A percentile compares a stretch with the other conserved stretches of the same genome.
These are phyloP conservation scores for Oeneis ivallda DNA, from an alignment of 2,888 invertebrate genomes.

Conservation along the genomic window DNA sequence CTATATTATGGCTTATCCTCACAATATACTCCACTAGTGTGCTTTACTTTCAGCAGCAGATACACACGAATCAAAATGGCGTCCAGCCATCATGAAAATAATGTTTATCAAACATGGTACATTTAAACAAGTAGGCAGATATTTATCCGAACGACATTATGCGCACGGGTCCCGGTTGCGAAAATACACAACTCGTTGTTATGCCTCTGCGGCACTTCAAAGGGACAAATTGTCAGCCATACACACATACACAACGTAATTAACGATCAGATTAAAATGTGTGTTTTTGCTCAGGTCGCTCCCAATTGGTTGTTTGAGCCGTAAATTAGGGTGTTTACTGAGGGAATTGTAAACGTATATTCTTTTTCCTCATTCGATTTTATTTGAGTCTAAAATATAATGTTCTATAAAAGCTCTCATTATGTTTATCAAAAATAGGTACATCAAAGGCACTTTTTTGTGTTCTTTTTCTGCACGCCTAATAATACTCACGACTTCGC, in stretches of 20 bases:
- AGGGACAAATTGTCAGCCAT: slow-evolving; percentile 48
- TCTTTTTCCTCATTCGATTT: not conserved
- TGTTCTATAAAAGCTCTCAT: not conserved
- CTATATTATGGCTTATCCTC: too few species aligned
- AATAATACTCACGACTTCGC: too few species aligned
- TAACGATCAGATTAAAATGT: slow-evolving; percentile 38
- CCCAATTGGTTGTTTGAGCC: slow-evolving; percentile 21
- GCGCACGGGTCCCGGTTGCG: slow-evolving; percentile 6
- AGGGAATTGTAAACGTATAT: not conserved
- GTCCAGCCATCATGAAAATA: too few species aligned
- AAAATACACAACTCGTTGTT: slow-evolving; percentile 23
- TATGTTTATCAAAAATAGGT: not conserved
- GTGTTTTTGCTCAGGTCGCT: slow-evolving; percentile 30
- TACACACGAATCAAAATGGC: too few species aligned
- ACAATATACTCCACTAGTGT: too few species aligned
- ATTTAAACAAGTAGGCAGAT: not conserved
- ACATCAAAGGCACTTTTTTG: too few species aligned
- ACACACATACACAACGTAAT: slow-evolving; percentile 29
- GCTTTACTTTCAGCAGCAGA: too few species aligned
- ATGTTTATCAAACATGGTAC: too few species aligned
- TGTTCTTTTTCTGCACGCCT: too few species aligned
- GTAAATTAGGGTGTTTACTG: slow-evolving; percentile 15
- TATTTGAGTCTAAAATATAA: not conserved
- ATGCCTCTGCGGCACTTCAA: slow-evolving; percentile 14
- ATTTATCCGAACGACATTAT: slow-evolving; percentile 4